Evolutionary conservation across 2,888 invertebrate species (phyloP).

Genomic region (Polia nebulosa): DNA sequence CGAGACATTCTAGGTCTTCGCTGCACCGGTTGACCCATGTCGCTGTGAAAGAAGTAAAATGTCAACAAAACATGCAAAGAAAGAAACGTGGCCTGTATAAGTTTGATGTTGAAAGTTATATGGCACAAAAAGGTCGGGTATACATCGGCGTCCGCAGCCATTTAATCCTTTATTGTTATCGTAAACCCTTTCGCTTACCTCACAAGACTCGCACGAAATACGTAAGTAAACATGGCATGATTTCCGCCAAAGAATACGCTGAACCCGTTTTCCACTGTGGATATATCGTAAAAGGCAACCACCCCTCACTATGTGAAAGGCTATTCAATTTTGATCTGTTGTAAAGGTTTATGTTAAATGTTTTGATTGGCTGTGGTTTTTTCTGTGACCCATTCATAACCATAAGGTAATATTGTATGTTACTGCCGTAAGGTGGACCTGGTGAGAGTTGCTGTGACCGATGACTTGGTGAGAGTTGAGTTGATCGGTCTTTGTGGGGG

Average conservation of each 20-base stretch:
- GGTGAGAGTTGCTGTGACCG: too few relatives aligned
- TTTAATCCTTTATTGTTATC: conserved; percentile 52
- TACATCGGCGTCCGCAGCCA: conserved; percentile 19
- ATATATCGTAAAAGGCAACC: conserved; percentile 15
- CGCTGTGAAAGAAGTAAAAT: conserved; percentile 83
- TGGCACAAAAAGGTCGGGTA: conserved; percentile 25
- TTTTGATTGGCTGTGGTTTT: conserved; percentile 13
- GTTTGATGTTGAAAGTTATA: conserved; percentile 33
- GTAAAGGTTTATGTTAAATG: conserved; percentile 5
- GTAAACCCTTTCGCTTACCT: conserved; percentile 53
- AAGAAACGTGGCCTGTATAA: background rate
- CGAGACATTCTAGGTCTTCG: conserved; percentile 91
- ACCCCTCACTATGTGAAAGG: background rate
- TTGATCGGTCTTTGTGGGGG: too few relatives aligned
- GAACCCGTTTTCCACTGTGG: background rate
- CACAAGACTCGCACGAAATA: conserved; percentile 6
- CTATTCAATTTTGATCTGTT: conserved; percentile 9
- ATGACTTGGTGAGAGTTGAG: too few relatives aligned
- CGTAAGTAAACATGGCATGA: conserved; percentile 20
- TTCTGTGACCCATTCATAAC: background rate
- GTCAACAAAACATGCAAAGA: conserved; percentile 8
- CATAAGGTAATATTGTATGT: background rate
- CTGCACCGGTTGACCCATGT: conserved; percentile 95
- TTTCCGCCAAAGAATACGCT: conserved; percentile 25
- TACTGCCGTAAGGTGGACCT: too few relatives aligned